A percentile compares a stretch with the other conserved stretches of the same genome.
Evolutionary conservation across 1,140 invertebrate genomes (phyloP).

Genomic region (Argopecten irradians): DNA sequence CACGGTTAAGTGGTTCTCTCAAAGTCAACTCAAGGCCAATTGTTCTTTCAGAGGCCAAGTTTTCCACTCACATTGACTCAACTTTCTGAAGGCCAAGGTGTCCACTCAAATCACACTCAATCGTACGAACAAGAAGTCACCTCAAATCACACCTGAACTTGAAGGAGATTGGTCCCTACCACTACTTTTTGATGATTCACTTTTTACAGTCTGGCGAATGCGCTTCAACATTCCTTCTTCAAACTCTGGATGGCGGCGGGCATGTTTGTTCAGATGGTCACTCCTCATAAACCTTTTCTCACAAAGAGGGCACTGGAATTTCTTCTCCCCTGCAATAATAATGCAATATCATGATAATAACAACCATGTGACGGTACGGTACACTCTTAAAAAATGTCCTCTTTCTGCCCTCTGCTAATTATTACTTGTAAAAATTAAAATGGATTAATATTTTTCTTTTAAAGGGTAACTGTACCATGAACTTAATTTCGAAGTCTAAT

Average conservation of each 20-base stretch:
- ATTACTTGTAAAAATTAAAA: not conserved
- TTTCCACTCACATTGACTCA: no score
- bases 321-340: conserved; percentile 85
- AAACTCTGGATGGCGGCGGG: conserved; percentile 75
- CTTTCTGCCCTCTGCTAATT: not conserved
- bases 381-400: not conserved
- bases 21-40: no score
- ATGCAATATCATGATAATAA: not conserved
- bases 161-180: not conserved
- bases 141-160: not conserved
- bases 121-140: no score
- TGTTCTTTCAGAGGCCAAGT: no score
- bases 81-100: no score
- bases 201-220: not conserved
- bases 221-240: conserved; percentile 61
- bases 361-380: not conserved
- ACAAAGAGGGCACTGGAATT: conserved; percentile 92
- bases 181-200: not conserved
- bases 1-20: no score
- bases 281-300: conserved; percentile 94
- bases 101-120: no score
- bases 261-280: conserved; percentile 77
- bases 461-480: not conserved
- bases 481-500: no score
- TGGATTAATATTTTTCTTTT: not conserved